Evolutionary conservation across 2,888 invertebrate genomes (phyloP), one percentile per base, ranked within the genome.

Genomic region (Ophion costatus): DNA sequence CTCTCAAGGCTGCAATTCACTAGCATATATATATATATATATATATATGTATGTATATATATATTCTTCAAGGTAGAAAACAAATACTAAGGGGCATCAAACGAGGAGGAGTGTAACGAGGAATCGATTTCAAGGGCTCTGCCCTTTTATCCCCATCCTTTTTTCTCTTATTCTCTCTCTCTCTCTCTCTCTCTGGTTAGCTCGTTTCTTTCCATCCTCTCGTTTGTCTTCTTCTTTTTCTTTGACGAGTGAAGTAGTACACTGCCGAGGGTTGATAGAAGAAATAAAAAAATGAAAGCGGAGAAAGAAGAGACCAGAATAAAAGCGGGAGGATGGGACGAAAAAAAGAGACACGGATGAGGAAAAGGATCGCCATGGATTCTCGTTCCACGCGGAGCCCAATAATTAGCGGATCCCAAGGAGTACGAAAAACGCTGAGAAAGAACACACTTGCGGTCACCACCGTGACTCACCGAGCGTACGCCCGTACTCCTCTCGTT

Each of bases 111-210:
- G 85, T 80, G 85, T 85, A 85, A 85, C 85, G 85, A 85, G 85
- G 80, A 85, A 85, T 85, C 82, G 83, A 85, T 78, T 82, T 82
- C 80, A 85, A 85, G 82, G 85, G 85, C 77, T 33, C 57, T 38
- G 84, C 82, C 71, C 79, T 67, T 33, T 59, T 78, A n/a, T 56
- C 67, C 69, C 59, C 59, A 17, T 38, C 74, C 70, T 86, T 87
- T 89, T 85, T 89, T 88, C 81, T 85, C 83, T 85, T 82, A 87
- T 86, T 84, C 86, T 83, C 85, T 61, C 69, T 56, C 61, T 71
- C 80, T 84, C 77, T 81, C 82, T 82, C 84, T 82, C 76, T 86
- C 74, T 76, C 82, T 79, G 10, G 17, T 51, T 51, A 51, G 29
- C 11, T 45, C 45, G 45, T 76, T 59, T 6, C 20, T 20, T 75